Evolutionary conservation across 1,140 invertebrate species (phyloP), one percentile per base, ranked within the genome.

Genomic region (Contarinia nasturtii): DNA sequence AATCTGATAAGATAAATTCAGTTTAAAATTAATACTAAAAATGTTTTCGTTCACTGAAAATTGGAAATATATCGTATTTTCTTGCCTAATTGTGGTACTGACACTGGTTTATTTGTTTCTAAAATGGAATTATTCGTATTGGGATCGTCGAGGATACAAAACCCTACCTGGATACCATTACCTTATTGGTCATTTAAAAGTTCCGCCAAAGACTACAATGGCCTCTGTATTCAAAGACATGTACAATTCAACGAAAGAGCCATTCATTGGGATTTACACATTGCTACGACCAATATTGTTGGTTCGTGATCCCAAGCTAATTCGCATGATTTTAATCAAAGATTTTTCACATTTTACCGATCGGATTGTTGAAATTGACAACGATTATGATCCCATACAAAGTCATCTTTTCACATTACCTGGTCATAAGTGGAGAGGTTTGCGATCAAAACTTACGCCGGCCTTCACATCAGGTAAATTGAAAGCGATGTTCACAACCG

Each of bases 341-440:
- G n/a, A n/a, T n/a, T n/a, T n/a, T n/a, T n/a, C n/a, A n/a, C n/a
- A n/a, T n/a, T n/a, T n/a, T n/a, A n/a, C n/a, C 34, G 34, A 36
- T n/a, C 34, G n/a, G 8, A n/a, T 8, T 36, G n/a, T 48, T 36
- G 8, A 36, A 10, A 10, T 36, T 8, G 42, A 72, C 45, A 65
- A 69, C n/a, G 52, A 63, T n/a, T 60, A 61, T 7, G 72, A 75
- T 51, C 71, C 70, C 0, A 51, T 74, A 1, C 66, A 67, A 0
- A 67, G 60, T 0, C 67, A 74, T 52, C 52, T 74, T 1, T 64
- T 71, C 2, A 57, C 59, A 7, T 50, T 68, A 0, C 61, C 69
- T 22, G 65, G 61, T 3, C 59, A 65, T 41, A 61, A 60, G 27
- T 78, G 76, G 76, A 67, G 65, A 47, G 53, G 64, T 4, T 57